Conservation (phyloP, 2,888 invertebrate species). For the Parelbella ahira region DNA sequence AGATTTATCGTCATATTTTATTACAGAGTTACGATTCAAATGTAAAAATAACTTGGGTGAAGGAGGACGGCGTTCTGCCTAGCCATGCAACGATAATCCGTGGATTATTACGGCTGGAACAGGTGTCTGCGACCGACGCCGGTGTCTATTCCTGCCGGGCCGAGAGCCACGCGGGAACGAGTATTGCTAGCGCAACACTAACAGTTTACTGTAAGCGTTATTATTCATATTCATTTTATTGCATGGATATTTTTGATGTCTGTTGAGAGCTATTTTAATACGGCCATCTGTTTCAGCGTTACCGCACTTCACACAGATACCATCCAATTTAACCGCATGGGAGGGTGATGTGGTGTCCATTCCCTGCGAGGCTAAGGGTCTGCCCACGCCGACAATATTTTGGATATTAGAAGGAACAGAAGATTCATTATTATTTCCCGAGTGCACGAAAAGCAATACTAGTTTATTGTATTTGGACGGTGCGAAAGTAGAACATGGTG, state of each 20-base stretch:
- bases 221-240: slow-evolving; percentile 64
- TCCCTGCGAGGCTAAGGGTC: slow-evolving; percentile 94
- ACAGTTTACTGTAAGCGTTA: slow-evolving; percentile 93
- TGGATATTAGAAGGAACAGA: slow-evolving; percentile 97
- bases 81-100: slow-evolving; percentile 63
- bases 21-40: slow-evolving; percentile 69
- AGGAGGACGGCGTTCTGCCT: slow-evolving; percentile 68
- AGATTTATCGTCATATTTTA: slow-evolving; percentile 29
- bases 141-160: slow-evolving; percentile 96
- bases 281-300: slow-evolving; percentile 86
- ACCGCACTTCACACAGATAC: slow-evolving; percentile 91
- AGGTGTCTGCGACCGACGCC: slow-evolving; percentile 91
- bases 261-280: slow-evolving; percentile 63
- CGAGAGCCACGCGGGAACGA: slow-evolving; percentile 93
- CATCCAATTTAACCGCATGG: slow-evolving; percentile 92
- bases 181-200: slow-evolving; percentile 92
- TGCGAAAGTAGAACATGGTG: slow-evolving; percentile 66
- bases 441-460: slow-evolving; percentile 72
- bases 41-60: slow-evolving; percentile 75
- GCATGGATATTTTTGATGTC: slow-evolving; percentile 59
- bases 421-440: slow-evolving; percentile 81
- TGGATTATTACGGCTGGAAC: slow-evolving; percentile 85
- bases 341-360: slow-evolving; percentile 93
- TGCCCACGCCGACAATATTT: slow-evolving; percentile 95
- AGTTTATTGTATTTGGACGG: slow-evolving; percentile 72